These are phyloP conservation scores for Synergus laeviventris DNA, from an alignment of 2,888 invertebrate genomes.

Conservation along the genomic window DNA sequence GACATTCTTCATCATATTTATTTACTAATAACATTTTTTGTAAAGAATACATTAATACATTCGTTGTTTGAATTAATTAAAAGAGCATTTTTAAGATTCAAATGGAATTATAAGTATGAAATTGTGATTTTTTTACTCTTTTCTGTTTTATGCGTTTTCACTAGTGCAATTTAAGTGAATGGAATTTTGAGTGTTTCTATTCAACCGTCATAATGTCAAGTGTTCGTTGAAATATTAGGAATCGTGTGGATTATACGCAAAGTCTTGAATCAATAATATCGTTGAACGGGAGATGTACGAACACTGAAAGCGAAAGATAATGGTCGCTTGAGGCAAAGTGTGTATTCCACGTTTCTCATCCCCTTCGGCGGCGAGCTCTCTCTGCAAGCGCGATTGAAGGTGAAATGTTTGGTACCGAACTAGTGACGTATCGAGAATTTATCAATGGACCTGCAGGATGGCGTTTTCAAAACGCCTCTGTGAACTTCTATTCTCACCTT, in stretches of 20 bases:
- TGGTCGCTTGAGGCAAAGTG: slow-evolving; percentile 44
- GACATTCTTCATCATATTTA: not conserved
- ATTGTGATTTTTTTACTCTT: not conserved
- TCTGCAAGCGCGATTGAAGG: slow-evolving; percentile 33
- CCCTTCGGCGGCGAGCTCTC: not conserved
- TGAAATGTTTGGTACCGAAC: slow-evolving; percentile 37
- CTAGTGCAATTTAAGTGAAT: not conserved
- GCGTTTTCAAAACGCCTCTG: slow-evolving; percentile 33
- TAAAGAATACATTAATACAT: not conserved
- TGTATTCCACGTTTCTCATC: slow-evolving; percentile 41
- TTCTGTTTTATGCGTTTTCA: not conserved
- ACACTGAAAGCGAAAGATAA: slow-evolving; percentile 45
- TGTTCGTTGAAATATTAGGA: slow-evolving; percentile 31
- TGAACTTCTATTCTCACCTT: slow-evolving; percentile 7
- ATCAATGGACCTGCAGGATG: slow-evolving; percentile 18
- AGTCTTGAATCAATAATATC: slow-evolving; percentile 35
- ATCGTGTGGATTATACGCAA: slow-evolving; percentile 22
- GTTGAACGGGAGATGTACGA: slow-evolving; percentile 16
- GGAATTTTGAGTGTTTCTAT: slow-evolving; percentile 13
- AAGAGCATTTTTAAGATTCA: too few relatives aligned
- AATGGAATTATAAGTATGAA: too few relatives aligned
- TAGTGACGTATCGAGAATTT: slow-evolving; percentile 39
- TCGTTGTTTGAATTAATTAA: not conserved
- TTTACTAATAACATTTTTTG: not conserved
- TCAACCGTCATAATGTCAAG: slow-evolving; percentile 25